Evolutionary conservation across 2,797 vertebrate species (phyloP), one percentile per base, ranked within the genome.

Genomic region (Gobio occitaniae): DNA sequence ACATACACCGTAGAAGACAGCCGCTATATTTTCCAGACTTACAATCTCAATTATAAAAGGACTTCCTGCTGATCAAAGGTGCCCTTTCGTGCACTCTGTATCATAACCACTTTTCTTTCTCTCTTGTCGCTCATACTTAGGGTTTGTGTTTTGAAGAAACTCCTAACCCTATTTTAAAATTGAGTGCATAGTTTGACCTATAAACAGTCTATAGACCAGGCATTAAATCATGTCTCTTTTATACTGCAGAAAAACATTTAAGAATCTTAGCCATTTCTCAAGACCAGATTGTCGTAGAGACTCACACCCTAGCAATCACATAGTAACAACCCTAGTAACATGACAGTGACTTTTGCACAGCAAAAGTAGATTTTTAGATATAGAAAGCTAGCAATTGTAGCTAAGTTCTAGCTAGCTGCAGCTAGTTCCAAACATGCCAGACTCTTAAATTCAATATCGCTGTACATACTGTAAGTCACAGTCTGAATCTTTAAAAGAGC

Each of bases 1-100:
- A 84, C 70, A 83, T 41, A 88, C 38, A 7, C 29, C 13, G n/a
- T 44, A 54, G n/a, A 36, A 72, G 32, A 59, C 78, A 76, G 48
- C 16, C 13, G 13, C 17, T 71, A 71, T 71, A 38, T 71, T 63
- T 79, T 72, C 50, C 65, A 78, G 65, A 70, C 52, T 7, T 84
- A 63, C 8, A 9, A 69, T 47, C 12, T 69, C 8, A 76, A 48
- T 76, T 69, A 68, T 63, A 79, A 79, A 76, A 48, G 4, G 25
- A 63, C 41, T 50, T 83, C 72, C 63, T 15, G 63, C 25, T 47
- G 65, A 76, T 86, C 50, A 68, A 17, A 41, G 21, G 11, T 80
- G 66, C 66, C 11, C 66, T 59, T 59, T 36, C 6, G 16, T 32
- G 72, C 47, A 17, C 72, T 75, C 21, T 36, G n/a, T 54, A 70